These are phyloP conservation scores for Capromys pilorides DNA, from an alignment of 2,797 vertebrate genomes.

Conservation along the genomic window DNA sequence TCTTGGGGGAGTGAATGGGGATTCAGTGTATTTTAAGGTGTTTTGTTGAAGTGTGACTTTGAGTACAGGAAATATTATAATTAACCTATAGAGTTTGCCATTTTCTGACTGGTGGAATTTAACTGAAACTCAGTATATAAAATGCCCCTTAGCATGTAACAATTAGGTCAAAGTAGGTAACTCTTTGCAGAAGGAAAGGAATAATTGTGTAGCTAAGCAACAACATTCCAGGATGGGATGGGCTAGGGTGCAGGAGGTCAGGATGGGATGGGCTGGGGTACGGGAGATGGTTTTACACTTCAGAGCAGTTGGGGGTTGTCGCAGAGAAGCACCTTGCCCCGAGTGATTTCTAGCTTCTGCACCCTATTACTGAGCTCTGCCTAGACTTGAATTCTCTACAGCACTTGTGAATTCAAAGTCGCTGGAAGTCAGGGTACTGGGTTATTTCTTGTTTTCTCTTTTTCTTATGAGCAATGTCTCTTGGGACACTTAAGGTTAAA, in stretches of 20 bases:
- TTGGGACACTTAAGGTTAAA: constrained; percentile 52
- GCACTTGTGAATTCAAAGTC: constrained; percentile 50
- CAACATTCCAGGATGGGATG: background rate
- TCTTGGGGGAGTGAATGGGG: background rate
- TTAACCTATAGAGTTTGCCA: background rate
- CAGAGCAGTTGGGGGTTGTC: background rate
- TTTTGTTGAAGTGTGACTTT: constrained; percentile 1
- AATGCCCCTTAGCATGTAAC: background rate
- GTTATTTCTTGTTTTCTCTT: constrained; percentile 43
- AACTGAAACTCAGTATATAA: background rate
- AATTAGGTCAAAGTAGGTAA: constrained; percentile 13
- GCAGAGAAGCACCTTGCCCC: background rate
- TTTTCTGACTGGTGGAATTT: background rate
- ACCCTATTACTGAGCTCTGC: background rate
- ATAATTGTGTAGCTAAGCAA: background rate
- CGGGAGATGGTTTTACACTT: background rate
- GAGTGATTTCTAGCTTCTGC: background rate
- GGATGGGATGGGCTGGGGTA: fast-evolving
- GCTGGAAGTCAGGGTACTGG: background rate
- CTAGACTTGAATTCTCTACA: constrained; percentile 44
- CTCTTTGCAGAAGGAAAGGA: background rate
- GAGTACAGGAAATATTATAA: background rate
- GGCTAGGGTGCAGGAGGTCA: background rate
- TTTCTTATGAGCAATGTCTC: constrained; percentile 25
- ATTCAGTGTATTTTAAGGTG: constrained; percentile 12